Evolutionary conservation across 2,888 invertebrate species (phyloP), one percentile per base, ranked within the genome.

Genomic region (Brachypterus glaber): DNA sequence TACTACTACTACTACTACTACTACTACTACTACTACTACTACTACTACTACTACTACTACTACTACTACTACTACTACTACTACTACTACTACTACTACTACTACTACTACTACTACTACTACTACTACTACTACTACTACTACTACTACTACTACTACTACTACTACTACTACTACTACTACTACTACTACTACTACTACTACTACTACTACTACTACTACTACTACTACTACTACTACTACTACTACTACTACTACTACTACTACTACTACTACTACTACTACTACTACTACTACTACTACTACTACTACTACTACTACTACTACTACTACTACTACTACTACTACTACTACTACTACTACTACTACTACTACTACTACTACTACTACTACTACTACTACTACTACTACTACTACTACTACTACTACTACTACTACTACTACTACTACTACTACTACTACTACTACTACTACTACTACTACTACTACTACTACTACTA

Each of bases 1-100:
- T 24, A 24, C 24, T 24, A 24, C 24, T 24, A 24, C 24, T 24
- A 24, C 24, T 24, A 24, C 24, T 24, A 24, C 24, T 24, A 24
- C 24, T 24, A 24, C 24, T 24, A 24, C 24, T 24, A 24, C 24
- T 24, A 24, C 24, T 24, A 24, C 24, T 24, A 24, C 24, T 24
- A 24, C 24, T 24, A 24, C n/a, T 24, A 24, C 24, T 24, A 24
- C 24, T 24, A 24, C 24, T 24, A 24, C 24, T 24, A 24, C 24
- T 24, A 24, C 24, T 24, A 24, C 24, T 24, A 24, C 24, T 24
- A 24, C 24, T 24, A 24, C 24, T 24, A n/a, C 24, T 24, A 24
- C 24, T 24, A 24, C 24, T 24, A 24, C 24, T 24, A 24, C 24
- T 24, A 24, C 24, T 24, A 24, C 24, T 24, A n/a, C 24, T 24